phyloP scores from a whole-genome alignment of 2,888 invertebrate genomes.

The Opisthograptis luteolata region DNA sequence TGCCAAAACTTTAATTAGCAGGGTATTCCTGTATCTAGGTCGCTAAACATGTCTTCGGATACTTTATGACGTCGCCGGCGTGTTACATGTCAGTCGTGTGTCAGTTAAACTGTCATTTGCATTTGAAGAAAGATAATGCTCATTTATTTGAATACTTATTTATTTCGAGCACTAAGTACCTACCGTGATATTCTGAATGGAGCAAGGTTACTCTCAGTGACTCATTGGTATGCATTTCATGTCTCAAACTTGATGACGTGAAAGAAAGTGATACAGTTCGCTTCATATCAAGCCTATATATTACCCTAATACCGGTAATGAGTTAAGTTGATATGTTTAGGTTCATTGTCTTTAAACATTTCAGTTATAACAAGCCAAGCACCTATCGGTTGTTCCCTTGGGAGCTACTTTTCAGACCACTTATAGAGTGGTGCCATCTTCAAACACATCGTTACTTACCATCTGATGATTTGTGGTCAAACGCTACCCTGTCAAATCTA shows the following conservation, averaged over 20 bases:
- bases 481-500: no score
- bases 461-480: no score
- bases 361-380: no score
- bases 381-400: no score
- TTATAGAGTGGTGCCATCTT: no score
- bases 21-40: slow-evolving; percentile 42
- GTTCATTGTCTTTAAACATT: no score
- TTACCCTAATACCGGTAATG: no score
- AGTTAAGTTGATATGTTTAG: no score
- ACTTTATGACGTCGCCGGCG: slow-evolving; percentile 32
- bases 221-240: slow-evolving; percentile 18
- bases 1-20: slow-evolving; percentile 43
- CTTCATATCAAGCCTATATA: no score
- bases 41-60: slow-evolving; percentile 35
- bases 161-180: slow-evolving; percentile 15
- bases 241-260: slow-evolving; percentile 6
- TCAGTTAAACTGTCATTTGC: slow-evolving; percentile 34
- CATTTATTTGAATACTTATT: slow-evolving; percentile 26
- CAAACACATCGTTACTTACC: no score
- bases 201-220: slow-evolving; percentile 19
- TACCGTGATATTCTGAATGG: slow-evolving; percentile 14
- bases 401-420: no score
- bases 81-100: slow-evolving; percentile 39
- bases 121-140: slow-evolving; percentile 27
- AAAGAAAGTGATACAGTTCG: slow-evolving; percentile 4